A percentile compares a stretch with the other conserved stretches of the same genome.
Evolutionary conservation across 2,888 invertebrate species (phyloP).

Genomic region (Phrixothrix hirtus): DNA sequence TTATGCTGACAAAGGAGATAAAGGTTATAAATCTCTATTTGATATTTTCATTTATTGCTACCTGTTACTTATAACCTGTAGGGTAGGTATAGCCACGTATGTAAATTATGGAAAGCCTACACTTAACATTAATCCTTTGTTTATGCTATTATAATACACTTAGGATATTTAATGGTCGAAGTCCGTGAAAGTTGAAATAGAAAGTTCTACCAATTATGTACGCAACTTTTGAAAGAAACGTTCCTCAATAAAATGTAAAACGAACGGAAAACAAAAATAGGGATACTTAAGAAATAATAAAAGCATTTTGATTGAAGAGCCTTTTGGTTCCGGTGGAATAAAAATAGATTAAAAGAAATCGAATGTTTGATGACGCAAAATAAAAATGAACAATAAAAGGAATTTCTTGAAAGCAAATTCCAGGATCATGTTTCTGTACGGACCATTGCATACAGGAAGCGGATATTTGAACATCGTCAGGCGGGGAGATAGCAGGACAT

Average conservation of each 20-base stretch:
- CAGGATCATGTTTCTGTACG: constrained; percentile 32
- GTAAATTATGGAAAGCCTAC: too few species aligned
- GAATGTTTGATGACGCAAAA: constrained; percentile 23
- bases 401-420: constrained; percentile 35
- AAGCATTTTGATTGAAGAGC: not conserved
- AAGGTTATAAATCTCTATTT: too few species aligned
- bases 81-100: too few species aligned
- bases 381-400: constrained; percentile 30
- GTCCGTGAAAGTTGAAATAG: too few species aligned
- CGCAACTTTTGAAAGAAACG: too few species aligned
- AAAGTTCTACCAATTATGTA: too few species aligned
- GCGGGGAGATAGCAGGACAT: constrained; percentile 31
- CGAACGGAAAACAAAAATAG: not conserved
- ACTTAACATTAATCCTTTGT: too few species aligned
- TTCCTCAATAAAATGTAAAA: not conserved
- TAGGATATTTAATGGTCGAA: too few species aligned
- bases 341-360: constrained; percentile 24
- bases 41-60: too few species aligned
- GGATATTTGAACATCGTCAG: constrained; percentile 36
- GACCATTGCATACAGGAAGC: constrained; percentile 35
- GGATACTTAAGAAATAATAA: not conserved
- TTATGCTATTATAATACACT: too few species aligned
- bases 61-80: too few species aligned
- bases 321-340: constrained; percentile 3
- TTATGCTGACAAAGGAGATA: too few species aligned